These are phyloP conservation scores for Rhinopomastus cyanomelas DNA, from an alignment of 2,113 vertebrate genomes.

Conservation along the genomic window DNA sequence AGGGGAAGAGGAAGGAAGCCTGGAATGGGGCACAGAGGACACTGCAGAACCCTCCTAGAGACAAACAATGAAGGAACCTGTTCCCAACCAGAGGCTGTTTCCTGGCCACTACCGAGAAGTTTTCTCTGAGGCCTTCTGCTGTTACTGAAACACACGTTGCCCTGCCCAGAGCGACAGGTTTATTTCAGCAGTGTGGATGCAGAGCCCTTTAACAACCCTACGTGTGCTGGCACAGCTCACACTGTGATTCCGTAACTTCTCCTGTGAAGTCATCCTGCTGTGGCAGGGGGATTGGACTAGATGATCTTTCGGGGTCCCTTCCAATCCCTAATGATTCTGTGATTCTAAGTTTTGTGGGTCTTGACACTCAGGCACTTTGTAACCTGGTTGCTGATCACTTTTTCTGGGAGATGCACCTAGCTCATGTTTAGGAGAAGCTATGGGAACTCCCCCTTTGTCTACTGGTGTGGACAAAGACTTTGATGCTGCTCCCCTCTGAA, in stretches of 20 bases:
- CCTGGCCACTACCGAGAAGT: background rate
- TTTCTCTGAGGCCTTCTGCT: background rate
- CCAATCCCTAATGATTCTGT: no score
- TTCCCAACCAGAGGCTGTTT: background rate
- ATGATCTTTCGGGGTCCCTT: no score
- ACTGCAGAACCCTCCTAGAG: background rate
- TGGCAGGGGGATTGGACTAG: no score
- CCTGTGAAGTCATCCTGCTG: no score
- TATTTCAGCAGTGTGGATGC: background rate
- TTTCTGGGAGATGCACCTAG: background rate
- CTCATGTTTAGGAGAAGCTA: background rate
- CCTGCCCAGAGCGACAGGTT: background rate
- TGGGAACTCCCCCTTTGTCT: background rate
- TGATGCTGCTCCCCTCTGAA: background rate
- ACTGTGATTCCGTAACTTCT: no score
- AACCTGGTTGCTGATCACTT: background rate
- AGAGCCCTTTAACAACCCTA: background rate
- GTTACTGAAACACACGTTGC: background rate
- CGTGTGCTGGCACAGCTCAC: accelerated
- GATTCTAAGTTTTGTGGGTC: background rate
- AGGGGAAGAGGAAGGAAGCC: background rate
- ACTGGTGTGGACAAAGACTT: background rate
- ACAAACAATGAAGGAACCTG: background rate
- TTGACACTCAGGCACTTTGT: background rate
- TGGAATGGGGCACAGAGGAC: background rate